These are phyloP conservation scores for Chaetodon trifasciatus DNA, from an alignment of 2,797 vertebrate genomes.

Conservation along the genomic window DNA sequence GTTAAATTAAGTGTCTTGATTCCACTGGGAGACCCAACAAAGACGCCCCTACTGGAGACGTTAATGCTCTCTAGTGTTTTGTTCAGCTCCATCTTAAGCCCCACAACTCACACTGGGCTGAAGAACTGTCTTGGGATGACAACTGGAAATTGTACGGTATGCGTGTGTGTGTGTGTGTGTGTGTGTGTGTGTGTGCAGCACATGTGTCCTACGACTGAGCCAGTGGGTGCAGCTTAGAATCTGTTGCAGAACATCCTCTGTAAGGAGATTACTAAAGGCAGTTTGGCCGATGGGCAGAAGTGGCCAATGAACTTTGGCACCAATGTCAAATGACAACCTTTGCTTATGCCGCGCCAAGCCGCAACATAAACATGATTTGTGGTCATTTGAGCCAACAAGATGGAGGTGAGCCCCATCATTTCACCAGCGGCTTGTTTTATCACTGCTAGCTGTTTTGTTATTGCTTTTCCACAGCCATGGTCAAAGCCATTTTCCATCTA, in stretches of 20 bases:
- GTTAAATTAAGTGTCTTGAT: conserved; percentile 79
- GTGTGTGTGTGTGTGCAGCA: conserved; percentile 11
- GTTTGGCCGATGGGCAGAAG: conserved; percentile 66
- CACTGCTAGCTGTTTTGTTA: conserved; percentile 23
- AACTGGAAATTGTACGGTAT: conserved; percentile 51
- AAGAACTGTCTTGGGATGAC: conserved; percentile 68
- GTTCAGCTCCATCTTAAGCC: conserved; percentile 76
- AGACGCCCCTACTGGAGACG: conserved; percentile 67
- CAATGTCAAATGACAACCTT: conserved; percentile 44
- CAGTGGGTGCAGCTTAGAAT: conserved; percentile 73
- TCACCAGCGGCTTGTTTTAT: conserved; percentile 23
- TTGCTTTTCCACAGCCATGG: conserved; percentile 32
- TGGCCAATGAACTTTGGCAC: conserved; percentile 67
- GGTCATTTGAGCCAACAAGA: conserved; percentile 9
- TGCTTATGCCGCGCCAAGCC: conserved; percentile 33
- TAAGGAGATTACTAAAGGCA: conserved; percentile 75
- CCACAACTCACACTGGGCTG: conserved; percentile 69
- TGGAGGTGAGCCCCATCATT: conserved; percentile 6
- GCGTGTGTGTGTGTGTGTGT: conserved; percentile 25
- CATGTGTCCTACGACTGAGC: conserved; percentile 62
- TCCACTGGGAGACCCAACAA: conserved; percentile 72
- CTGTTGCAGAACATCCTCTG: conserved; percentile 74
- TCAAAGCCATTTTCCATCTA: conserved; percentile 19
- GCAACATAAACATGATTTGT: conserved; percentile 28
- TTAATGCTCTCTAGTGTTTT: conserved; percentile 79